These are phyloP conservation scores for Apostichopus parvimensis DNA, from an alignment of 35 echinoderm and acorn worm genomes.

Conservation along the genomic window DNA sequence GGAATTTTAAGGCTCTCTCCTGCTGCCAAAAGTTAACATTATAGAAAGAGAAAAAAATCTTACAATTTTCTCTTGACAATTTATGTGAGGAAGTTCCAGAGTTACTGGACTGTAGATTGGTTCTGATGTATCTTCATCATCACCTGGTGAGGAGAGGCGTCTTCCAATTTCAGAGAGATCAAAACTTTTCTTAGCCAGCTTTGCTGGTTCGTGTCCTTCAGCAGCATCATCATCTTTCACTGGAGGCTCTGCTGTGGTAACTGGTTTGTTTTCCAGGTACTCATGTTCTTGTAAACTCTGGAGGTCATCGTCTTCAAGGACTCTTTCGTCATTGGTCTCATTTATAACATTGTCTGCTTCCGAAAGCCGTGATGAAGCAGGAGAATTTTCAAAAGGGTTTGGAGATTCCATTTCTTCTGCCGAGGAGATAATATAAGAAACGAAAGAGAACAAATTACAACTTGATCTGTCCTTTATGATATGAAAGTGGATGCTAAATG, in stretches of 20 bases:
- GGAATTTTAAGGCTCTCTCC: neutral
- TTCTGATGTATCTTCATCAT: constrained; percentile 48
- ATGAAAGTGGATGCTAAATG: no score
- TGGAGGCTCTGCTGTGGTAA: neutral
- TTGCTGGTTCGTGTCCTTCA: neutral
- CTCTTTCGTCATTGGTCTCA: neutral
- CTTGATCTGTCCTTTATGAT: no score
- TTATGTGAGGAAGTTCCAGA: constrained; percentile 64
- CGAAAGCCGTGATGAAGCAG: neutral
- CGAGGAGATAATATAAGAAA: no score
- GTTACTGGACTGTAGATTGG: constrained; percentile 55
- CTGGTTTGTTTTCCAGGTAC: constrained; percentile 16
- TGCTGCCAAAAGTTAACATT: neutral
- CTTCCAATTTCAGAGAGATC: constrained; percentile 35
- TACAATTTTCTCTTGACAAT: constrained; percentile 93
- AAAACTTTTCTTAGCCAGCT: constrained; percentile 10
- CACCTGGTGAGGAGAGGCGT: constrained; percentile 11
- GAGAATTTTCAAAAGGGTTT: constrained; percentile 39
- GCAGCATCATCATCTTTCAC: neutral
- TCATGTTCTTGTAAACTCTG: constrained; percentile 39
- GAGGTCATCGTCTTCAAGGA: constrained; percentile 10
- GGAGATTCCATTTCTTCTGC: neutral
- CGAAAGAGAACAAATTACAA: no score
- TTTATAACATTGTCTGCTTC: constrained; percentile 10
- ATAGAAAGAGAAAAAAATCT: neutral